Evolutionary conservation across 2,888 invertebrate species (phyloP).

Genomic region (Cryptocephalus moraei): DNA sequence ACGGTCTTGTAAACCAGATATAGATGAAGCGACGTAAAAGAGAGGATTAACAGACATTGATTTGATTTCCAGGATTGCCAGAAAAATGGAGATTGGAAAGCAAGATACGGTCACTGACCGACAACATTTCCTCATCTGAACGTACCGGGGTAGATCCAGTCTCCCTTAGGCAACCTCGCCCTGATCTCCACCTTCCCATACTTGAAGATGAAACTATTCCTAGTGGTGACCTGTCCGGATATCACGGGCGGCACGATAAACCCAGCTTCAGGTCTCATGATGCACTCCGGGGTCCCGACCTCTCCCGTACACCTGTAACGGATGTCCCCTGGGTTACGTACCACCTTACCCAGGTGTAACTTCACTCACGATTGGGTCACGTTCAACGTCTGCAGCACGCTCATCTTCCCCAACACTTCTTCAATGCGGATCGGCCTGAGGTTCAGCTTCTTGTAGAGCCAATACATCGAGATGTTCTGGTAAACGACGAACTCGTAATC

Average conservation of each 20-base stretch:
- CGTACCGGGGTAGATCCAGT: constrained; percentile 68
- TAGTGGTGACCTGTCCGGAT: constrained; percentile 54
- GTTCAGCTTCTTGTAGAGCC: constrained; percentile 45
- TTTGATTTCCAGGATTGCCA: too few relatives aligned
- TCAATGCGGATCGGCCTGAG: constrained; percentile 52
- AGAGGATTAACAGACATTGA: too few relatives aligned
- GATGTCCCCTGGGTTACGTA: constrained; percentile 31
- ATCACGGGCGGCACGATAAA: constrained; percentile 59
- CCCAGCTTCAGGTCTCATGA: constrained; percentile 38
- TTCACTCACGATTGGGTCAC: too few relatives aligned
- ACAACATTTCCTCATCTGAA: constrained; percentile 9
- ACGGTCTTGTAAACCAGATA: too few relatives aligned
- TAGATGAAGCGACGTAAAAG: too few relatives aligned
- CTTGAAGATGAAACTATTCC: constrained; percentile 52
- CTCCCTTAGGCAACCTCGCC: constrained; percentile 64
- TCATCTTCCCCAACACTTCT: constrained; percentile 44
- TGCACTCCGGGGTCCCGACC: constrained; percentile 35
- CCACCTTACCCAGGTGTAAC: constrained; percentile 36
- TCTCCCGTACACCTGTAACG: constrained; percentile 37
- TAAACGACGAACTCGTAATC: constrained; percentile 64
- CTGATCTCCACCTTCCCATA: constrained; percentile 59
- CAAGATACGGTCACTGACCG: too few relatives aligned
- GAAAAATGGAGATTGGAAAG: too few relatives aligned
- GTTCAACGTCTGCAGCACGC: constrained; percentile 16
- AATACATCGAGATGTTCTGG: constrained; percentile 45